phyloP scores from a whole-genome alignment of 2,113 vertebrate genomes.

The Entosphenus tridentatus region DNA sequence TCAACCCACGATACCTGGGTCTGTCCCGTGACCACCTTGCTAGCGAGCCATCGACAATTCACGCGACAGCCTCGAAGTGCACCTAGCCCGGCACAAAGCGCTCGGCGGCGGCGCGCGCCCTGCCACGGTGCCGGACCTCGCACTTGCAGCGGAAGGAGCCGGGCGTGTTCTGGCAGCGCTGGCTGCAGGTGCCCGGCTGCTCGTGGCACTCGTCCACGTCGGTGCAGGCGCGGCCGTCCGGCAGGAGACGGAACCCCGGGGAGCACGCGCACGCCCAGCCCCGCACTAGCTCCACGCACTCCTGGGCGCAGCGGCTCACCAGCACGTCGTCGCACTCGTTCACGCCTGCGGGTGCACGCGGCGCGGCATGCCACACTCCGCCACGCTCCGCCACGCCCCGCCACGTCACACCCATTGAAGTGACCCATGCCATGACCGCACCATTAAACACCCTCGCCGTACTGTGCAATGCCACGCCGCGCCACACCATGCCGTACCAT shows the following conservation, averaged over 20 bases:
- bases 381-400: no score
- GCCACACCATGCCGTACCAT: not conserved
- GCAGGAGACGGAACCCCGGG: constrained; percentile 23
- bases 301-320: constrained; percentile 23
- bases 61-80: constrained; percentile 21
- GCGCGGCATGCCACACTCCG: not conserved
- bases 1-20: no score
- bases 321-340: constrained; percentile 21
- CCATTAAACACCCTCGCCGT: not conserved
- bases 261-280: constrained; percentile 25
- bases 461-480: not conserved
- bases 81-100: constrained; percentile 24
- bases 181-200: constrained; percentile 22
- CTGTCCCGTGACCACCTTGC: no score
- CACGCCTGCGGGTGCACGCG: constrained; percentile 15
- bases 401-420: no score
- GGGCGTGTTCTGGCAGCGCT: constrained; percentile 21
- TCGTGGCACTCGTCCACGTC: constrained; percentile 22
- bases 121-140: constrained; percentile 21
- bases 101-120: constrained; percentile 21
- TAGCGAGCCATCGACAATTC: no score
- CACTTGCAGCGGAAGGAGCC: constrained; percentile 27
- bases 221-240: constrained; percentile 25
- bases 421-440: no score
- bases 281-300: constrained; percentile 24